A percentile compares a stretch with the other conserved stretches of the same genome.
Evolutionary conservation across 2,797 vertebrate genomes (phyloP).

Genomic region (Toxotes lorentzi): DNA sequence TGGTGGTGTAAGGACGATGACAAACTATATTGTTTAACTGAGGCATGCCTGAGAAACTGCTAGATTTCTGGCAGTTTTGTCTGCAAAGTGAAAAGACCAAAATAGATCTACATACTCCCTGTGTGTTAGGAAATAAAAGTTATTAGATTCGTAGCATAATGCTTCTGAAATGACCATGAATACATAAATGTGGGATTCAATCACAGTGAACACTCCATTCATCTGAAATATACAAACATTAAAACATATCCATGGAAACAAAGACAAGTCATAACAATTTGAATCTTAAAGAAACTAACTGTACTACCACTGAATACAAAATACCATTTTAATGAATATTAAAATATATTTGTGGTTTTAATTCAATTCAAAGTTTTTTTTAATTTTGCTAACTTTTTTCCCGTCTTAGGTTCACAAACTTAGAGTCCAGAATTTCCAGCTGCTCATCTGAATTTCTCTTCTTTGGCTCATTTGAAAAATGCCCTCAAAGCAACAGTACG

Average conservation of each 20-base stretch:
- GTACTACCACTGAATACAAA: background rate
- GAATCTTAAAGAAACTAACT: background rate
- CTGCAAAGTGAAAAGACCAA: background rate
- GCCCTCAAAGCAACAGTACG: background rate
- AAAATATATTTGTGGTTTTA: background rate
- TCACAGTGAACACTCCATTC: background rate
- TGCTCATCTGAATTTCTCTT: background rate
- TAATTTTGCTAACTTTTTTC: too few species aligned
- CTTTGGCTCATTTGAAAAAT: background rate
- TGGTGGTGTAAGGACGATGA: conserved; percentile 45
- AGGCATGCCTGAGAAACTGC: background rate
- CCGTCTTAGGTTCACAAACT: background rate
- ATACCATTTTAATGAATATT: background rate
- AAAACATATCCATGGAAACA: background rate
- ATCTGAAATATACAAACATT: background rate
- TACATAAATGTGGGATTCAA: background rate
- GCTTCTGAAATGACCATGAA: background rate
- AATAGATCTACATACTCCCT: background rate
- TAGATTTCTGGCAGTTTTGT: background rate
- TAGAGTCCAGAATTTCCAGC: background rate
- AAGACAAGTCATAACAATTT: background rate
- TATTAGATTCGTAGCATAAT: background rate
- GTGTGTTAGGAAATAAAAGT: background rate
- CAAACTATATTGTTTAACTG: background rate
- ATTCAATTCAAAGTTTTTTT: background rate